These are phyloP conservation scores for Lacerta viridis DNA, from an alignment of 2,797 vertebrate species.

Conservation along the genomic window DNA sequence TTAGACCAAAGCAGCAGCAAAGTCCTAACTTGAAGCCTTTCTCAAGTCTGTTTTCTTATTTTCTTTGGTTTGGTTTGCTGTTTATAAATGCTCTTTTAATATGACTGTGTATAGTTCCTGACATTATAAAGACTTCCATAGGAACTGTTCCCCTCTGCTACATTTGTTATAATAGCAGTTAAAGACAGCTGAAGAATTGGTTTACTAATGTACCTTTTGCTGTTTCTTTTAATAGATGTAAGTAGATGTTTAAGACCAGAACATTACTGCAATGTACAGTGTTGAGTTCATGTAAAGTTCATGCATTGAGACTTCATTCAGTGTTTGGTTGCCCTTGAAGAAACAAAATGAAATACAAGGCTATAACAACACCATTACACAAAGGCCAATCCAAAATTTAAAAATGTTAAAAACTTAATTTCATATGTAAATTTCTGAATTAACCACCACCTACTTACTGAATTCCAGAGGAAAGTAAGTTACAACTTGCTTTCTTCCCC, in stretches of 20 bases:
- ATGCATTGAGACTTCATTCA: not conserved
- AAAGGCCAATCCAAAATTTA: conserved; percentile 37
- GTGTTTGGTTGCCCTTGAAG: not conserved
- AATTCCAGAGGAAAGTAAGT: not conserved
- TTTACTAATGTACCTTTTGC: conserved; percentile 39
- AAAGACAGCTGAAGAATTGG: conserved; percentile 13
- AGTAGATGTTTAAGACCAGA: conserved; percentile 20
- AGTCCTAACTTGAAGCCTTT: conserved; percentile 34
- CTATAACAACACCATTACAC: not conserved
- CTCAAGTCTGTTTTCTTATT: conserved; percentile 42
- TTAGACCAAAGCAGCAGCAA: conserved; percentile 47
- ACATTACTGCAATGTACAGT: not conserved
- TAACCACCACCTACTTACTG: too few relatives aligned
- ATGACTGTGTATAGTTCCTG: not conserved
- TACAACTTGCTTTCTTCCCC: not conserved
- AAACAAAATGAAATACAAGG: not conserved
- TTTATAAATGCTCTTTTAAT: conserved; percentile 49
- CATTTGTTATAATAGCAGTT: conserved; percentile 39
- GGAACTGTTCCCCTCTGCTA: conserved; percentile 16
- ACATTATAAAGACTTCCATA: conserved; percentile 12
- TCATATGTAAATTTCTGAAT: not conserved
- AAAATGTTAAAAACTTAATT: not conserved
- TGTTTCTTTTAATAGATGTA: conserved; percentile 33
- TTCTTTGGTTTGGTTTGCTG: conserved; percentile 43
- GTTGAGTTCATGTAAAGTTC: not conserved